Conservation (phyloP, 2,888 invertebrate species). For the Diarsia dahlii region DNA sequence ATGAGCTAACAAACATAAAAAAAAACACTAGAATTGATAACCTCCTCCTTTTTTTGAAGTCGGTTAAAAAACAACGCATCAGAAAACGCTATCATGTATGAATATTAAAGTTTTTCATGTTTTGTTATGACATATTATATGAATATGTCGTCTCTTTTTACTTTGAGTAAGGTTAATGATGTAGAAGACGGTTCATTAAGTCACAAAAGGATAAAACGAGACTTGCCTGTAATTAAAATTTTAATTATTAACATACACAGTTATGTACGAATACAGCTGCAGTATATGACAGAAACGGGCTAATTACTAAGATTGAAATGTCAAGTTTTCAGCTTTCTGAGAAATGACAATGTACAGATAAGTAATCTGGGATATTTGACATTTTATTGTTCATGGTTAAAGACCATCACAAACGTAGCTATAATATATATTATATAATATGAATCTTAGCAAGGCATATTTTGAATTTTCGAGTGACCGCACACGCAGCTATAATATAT, state of each 20-base stretch:
- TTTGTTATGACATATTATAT: background rate
- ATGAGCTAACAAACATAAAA: no score
- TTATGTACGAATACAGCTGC: slow-evolving; percentile 2
- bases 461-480: no score
- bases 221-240: slow-evolving; percentile 55
- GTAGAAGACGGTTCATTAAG: slow-evolving; percentile 62
- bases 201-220: slow-evolving; percentile 57
- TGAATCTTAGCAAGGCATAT: no score
- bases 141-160: slow-evolving; percentile 28
- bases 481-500: no score
- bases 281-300: slow-evolving; percentile 3
- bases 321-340: slow-evolving; percentile 7
- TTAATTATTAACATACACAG: slow-evolving; percentile 50
- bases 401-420: no score
- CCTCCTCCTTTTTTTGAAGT: no score
- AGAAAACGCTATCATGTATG: background rate
- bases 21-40: no score
- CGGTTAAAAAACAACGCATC: background rate
- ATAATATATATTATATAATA: no score
- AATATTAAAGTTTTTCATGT: background rate
- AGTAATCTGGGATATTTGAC: background rate
- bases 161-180: slow-evolving; percentile 67
- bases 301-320: slow-evolving; percentile 15
- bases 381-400: background rate
- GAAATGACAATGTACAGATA: background rate